phyloP scores from a whole-genome alignment of 2,888 invertebrate genomes.

The Aethes cnicana region DNA sequence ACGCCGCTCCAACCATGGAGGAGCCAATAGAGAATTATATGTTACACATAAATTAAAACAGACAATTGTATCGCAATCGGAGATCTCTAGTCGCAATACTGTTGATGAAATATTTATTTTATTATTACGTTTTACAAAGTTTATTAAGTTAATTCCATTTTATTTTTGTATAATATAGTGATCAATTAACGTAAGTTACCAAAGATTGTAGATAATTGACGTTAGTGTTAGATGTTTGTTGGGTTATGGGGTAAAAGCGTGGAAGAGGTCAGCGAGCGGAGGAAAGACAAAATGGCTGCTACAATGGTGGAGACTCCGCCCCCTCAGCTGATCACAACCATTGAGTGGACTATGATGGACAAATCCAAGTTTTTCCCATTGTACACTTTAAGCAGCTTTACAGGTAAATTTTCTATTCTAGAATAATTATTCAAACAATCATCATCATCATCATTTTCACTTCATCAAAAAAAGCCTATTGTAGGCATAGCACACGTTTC shows the following conservation, averaged over 20 bases:
- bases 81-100: conserved; percentile 48
- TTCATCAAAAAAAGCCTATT: no score
- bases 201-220: conserved; percentile 24
- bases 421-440: no score
- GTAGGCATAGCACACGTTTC: no score
- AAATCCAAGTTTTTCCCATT: conserved; percentile 96
- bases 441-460: no score
- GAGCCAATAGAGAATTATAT: conserved; percentile 44
- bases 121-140: conserved; percentile 37
- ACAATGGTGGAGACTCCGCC: conserved; percentile 82
- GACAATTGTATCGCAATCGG: conserved; percentile 36
- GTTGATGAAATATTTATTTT: conserved; percentile 42
- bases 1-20: conserved; percentile 57
- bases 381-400: conserved; percentile 93
- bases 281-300: conserved; percentile 53
- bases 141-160: conserved; percentile 26
- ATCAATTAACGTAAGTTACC: conserved; percentile 27
- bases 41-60: conserved; percentile 42
- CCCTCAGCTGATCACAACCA: conserved; percentile 87
- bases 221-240: conserved; percentile 14
- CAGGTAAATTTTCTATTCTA: no score
- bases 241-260: conserved; percentile 30
- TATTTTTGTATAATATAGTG: conserved; percentile 19
- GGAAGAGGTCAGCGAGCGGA: conserved; percentile 36
- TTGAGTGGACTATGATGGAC: conserved; percentile 99